Conservation (phyloP, 2,888 invertebrate genomes). For the Leptopilina drosophilae region DNA sequence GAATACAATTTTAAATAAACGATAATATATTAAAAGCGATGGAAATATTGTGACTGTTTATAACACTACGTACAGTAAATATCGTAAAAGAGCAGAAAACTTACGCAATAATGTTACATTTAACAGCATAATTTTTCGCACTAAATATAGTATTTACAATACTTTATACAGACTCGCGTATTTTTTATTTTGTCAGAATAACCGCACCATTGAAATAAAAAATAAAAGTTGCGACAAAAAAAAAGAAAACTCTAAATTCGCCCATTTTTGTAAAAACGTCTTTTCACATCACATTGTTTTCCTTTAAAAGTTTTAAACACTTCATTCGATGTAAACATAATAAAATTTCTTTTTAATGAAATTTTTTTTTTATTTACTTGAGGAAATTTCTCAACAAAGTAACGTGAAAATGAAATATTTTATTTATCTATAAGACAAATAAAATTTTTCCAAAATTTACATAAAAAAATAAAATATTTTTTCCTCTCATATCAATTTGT, state of each 20-base stretch:
- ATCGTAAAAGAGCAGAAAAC: constrained; percentile 13
- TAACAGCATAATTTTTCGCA: constrained; percentile 18
- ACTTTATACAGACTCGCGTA: constrained; percentile 12
- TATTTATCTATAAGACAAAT: background rate
- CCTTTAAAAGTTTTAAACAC: background rate
- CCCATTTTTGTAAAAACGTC: background rate
- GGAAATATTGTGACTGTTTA: background rate
- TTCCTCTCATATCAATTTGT: background rate
- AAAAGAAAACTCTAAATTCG: background rate
- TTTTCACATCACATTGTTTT: background rate
- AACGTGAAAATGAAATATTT: background rate
- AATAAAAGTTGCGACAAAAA: constrained; percentile 1
- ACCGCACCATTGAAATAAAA: background rate
- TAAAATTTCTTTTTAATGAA: background rate
- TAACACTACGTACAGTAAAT: constrained; percentile 4
- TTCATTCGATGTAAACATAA: background rate
- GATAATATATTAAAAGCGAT: constrained; percentile 24
- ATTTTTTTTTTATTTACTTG: background rate
- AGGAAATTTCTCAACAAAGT: background rate
- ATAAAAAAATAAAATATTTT: background rate
- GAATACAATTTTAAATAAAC: constrained; percentile 29
- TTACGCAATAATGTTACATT: constrained; percentile 24
- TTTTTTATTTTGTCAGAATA: background rate
- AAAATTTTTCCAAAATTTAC: background rate
- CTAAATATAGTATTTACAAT: constrained; percentile 15